Percentiles rank a stretch among this genome's conserved stretches.
These are phyloP conservation scores for Saccopteryx bilineata DNA, from an alignment of 2,113 vertebrate species.

Conservation along the genomic window DNA sequence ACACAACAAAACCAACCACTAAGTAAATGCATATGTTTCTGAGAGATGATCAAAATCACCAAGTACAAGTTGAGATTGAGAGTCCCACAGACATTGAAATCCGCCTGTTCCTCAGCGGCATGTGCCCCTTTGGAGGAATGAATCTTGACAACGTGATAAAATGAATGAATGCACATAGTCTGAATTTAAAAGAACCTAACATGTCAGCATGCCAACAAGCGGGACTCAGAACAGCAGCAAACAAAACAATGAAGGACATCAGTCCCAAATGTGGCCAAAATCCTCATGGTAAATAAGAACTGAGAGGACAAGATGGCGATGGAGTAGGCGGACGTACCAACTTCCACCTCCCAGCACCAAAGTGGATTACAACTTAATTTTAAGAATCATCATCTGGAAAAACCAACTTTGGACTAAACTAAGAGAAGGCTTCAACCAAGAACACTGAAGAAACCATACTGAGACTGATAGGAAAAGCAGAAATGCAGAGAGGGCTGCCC, in stretches of 20 bases:
- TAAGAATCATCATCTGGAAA: no score
- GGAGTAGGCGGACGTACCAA: no score
- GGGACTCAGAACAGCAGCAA: background rate
- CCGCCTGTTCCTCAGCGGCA: background rate
- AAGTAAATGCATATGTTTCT: background rate
- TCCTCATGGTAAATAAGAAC: conserved; percentile 57
- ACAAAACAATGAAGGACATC: background rate
- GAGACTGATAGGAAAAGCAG: no score
- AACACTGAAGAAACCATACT: no score
- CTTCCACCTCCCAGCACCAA: no score
- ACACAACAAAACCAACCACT: background rate
- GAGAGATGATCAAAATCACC: background rate
- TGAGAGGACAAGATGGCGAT: no score
- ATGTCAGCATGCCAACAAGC: background rate
- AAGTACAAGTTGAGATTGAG: background rate
- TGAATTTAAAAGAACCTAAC: background rate
- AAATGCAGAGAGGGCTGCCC: no score
- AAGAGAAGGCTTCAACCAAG: no score
- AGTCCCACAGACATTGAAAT: background rate
- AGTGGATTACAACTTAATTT: no score
- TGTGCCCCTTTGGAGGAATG: background rate
- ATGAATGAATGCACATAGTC: background rate
- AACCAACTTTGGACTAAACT: no score
- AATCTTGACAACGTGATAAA: background rate
- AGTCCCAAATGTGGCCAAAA: conserved; percentile 32